phyloP scores from a whole-genome alignment of 2,797 vertebrate genomes.

The Tinamus major region DNA sequence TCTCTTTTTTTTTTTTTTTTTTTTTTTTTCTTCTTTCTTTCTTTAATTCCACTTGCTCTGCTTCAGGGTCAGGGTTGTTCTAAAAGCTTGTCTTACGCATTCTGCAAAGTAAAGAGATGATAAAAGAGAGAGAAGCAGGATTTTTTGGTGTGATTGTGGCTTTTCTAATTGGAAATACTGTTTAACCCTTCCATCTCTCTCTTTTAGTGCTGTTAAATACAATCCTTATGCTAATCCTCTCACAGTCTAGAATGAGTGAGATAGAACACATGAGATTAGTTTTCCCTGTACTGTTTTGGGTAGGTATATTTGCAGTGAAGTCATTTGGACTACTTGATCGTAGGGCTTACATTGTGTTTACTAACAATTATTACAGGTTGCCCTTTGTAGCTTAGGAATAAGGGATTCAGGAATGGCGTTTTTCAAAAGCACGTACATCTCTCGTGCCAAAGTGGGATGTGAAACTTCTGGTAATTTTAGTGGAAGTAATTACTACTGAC shows the following conservation, averaged over 20 bases:
- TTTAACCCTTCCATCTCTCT: not conserved
- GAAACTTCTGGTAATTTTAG: not conserved
- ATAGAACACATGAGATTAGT: not conserved
- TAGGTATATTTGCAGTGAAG: not conserved
- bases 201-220: not conserved
- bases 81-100: not conserved
- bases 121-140: too few species aligned
- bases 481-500: not conserved
- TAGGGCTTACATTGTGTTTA: not conserved
- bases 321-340: not conserved
- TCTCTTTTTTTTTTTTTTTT: too few species aligned
- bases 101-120: not conserved
- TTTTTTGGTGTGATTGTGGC: too few species aligned
- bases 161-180: not conserved
- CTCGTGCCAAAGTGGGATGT: not conserved
- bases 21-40: too few species aligned
- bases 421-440: not conserved
- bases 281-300: rapidly evolving
- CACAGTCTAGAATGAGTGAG: not conserved
- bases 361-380: not conserved
- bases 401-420: not conserved
- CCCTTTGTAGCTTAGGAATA: not conserved
- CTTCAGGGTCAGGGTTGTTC: not conserved
- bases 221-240: rapidly evolving
- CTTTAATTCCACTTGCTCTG: not conserved